A percentile compares a stretch with the other conserved stretches of the same genome.
phyloP scores from a whole-genome alignment of 92 coral and sea anemone species.

The Paragorgia papillata region DNA sequence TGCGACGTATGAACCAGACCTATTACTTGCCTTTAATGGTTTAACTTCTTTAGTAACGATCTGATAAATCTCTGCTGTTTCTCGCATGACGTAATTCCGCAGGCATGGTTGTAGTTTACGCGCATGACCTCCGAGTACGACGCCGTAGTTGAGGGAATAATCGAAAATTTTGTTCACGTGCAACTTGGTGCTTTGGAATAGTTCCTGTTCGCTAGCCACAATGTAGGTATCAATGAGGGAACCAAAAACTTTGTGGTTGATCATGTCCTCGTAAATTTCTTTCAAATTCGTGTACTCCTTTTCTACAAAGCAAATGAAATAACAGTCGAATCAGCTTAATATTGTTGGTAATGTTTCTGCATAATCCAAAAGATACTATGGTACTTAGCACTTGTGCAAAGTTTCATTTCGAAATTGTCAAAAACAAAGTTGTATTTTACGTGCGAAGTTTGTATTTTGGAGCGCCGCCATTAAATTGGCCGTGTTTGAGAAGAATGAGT shows the following conservation, averaged over 20 bases:
- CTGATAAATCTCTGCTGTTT: conserved; percentile 10
- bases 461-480: no score
- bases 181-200: conserved; percentile 73
- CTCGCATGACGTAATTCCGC: conserved; percentile 26
- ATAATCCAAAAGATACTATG: no score
- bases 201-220: conserved; percentile 73
- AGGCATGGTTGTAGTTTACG: conserved; percentile 86
- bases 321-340: neutral
- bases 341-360: no score
- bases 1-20: no score
- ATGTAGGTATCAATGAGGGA: conserved; percentile 83
- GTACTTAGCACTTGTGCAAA: no score
- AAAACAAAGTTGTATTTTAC: no score
- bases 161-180: conserved; percentile 76
- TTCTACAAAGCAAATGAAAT: neutral
- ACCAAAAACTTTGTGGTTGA: conserved; percentile 82
- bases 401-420: no score
- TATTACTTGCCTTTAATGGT: conserved; percentile 21
- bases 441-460: no score
- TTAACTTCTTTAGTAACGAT: conserved; percentile 10
- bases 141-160: conserved; percentile 85
- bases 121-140: conserved; percentile 90
- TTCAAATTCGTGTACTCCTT: conserved; percentile 67
- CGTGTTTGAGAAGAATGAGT: no score
- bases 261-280: conserved; percentile 74